Conservation (phyloP, 2,797 vertebrate genomes). For the Sarcophilus harrisii region DNA sequence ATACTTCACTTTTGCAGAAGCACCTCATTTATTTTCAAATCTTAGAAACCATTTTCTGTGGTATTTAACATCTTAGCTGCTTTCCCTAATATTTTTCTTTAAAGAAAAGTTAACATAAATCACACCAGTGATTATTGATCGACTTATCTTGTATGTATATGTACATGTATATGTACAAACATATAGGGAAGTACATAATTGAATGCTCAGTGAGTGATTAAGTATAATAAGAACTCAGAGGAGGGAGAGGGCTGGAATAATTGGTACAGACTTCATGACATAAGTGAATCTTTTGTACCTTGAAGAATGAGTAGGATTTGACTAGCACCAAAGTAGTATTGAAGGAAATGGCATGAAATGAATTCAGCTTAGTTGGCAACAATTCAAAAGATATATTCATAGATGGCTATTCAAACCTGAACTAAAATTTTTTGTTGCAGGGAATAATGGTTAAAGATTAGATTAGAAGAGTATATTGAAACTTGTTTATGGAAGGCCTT, state of each 20-base stretch:
- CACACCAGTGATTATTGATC: background rate
- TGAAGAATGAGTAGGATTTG: background rate
- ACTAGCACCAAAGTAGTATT: background rate
- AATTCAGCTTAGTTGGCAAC: background rate
- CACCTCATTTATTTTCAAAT: background rate
- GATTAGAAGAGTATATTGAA: background rate
- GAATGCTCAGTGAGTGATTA: background rate
- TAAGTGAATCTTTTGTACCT: background rate
- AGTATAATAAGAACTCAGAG: background rate
- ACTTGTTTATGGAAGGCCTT: background rate
- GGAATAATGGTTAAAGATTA: background rate
- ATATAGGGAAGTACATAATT: background rate
- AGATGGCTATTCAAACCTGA: background rate
- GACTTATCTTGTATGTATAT: background rate
- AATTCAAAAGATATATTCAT: background rate
- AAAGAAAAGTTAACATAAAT: background rate
- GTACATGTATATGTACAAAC: too few species aligned
- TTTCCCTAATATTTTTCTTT: background rate
- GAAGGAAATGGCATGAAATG: background rate
- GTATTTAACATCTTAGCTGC: background rate
- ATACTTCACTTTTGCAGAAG: background rate
- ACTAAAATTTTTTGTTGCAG: background rate
- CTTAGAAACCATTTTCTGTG: background rate
- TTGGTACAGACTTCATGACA: background rate
- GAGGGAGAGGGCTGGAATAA: background rate